phyloP scores from a whole-genome alignment of 2,113 vertebrate species.

The Stictonetta naevosa region DNA sequence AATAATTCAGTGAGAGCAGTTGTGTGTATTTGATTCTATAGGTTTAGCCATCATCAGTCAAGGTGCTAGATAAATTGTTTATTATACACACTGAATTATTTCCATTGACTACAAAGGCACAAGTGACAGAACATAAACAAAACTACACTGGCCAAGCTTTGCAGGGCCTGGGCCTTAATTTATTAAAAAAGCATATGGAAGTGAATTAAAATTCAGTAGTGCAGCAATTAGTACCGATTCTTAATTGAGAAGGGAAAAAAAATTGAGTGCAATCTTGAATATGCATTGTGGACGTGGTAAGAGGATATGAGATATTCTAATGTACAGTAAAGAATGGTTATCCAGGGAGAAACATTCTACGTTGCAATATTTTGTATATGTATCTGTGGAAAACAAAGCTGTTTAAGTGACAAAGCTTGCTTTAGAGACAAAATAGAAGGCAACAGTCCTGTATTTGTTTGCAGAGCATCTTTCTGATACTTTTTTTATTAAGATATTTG shows the following conservation, averaged over 20 bases:
- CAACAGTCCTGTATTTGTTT: not conserved
- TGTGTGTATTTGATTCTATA: not conserved
- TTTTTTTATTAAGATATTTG: not conserved
- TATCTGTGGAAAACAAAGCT: not conserved
- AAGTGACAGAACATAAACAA: not conserved
- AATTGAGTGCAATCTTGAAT: not conserved
- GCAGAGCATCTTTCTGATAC: not conserved
- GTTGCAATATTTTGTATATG: not conserved
- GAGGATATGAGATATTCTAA: not conserved
- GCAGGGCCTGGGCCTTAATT: not conserved
- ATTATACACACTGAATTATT: not conserved
- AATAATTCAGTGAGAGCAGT: not conserved
- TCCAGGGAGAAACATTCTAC: not conserved
- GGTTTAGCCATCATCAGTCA: not conserved
- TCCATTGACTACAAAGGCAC: not conserved
- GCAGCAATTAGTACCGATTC: not conserved
- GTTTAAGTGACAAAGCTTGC: not conserved
- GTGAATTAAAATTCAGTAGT: not conserved
- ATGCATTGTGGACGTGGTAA: not conserved
- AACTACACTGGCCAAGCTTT: not conserved
- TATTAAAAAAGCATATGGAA: not conserved
- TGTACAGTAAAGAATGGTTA: not conserved
- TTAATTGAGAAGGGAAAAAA: not conserved
- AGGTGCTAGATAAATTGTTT: not conserved
- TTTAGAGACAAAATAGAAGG: not conserved